Evolutionary conservation across 2,797 vertebrate species (phyloP).

Genomic region (Moxostoma hubbsi): DNA sequence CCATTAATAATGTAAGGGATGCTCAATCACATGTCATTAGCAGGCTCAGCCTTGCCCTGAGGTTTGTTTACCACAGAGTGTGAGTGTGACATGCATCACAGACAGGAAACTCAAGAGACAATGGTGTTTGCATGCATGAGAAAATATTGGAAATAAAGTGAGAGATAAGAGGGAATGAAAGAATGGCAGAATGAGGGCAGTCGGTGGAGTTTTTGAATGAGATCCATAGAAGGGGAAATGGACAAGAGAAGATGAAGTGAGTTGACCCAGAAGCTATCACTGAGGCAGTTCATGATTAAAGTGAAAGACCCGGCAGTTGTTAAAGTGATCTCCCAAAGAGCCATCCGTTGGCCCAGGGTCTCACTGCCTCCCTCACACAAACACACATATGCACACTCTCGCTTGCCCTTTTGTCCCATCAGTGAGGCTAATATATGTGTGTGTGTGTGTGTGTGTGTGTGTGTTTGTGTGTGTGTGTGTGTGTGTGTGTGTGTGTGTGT

Average conservation of each 20-base stretch:
- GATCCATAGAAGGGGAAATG: not conserved
- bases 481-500: not conserved
- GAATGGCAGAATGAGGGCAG: not conserved
- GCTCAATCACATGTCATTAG: conserved; percentile 2
- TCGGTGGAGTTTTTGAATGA: not conserved
- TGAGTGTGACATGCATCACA: conserved; percentile 28
- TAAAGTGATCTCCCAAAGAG: conserved; percentile 23
- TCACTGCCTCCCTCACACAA: conserved; percentile 15
- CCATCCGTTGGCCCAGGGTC: conserved; percentile 20
- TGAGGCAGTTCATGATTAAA: conserved; percentile 44
- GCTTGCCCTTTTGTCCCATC: not conserved
- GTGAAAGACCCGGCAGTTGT: conserved; percentile 41
- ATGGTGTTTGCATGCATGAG: not conserved
- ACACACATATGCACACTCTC: not conserved
- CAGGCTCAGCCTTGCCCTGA: conserved; percentile 8
- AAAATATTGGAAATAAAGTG: not conserved
- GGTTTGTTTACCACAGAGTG: conserved; percentile 32
- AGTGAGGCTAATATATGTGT: not conserved
- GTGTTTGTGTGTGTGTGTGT: no score
- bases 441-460: no score
- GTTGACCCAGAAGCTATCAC: conserved; percentile 48
- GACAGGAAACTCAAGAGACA: not conserved
- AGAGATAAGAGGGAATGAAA: no score
- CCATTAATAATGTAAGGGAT: not conserved
- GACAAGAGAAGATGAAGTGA: conserved; percentile 33